Evolutionary conservation across 2,888 invertebrate species (phyloP), one percentile per base, ranked within the genome.

Genomic region (Pasiphila rectangulata): DNA sequence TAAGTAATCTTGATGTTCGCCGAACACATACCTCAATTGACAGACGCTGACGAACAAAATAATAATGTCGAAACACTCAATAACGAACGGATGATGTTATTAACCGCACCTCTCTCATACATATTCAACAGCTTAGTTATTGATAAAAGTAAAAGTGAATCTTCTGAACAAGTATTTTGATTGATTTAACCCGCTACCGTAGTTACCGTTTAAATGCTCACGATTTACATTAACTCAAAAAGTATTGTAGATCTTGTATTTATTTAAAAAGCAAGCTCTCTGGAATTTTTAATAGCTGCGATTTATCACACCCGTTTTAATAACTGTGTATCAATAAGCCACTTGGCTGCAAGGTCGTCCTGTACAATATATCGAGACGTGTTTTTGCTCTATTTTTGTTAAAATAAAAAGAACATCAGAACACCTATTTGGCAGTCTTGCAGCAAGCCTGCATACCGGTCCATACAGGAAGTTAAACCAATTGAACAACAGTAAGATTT

Each of bases 311-410:
- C 72, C 80, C 71, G 70, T 77, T 81, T 80, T 79, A 21, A 21
- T 80, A 76, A 79, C 80, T 74, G 79, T 81, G 78, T 83, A 82
- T 80, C 83, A 77, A 80, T 78, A 79, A 81, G 78, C 75, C 75
- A 80, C 80, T 85, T 75, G 57, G 67, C 67, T 72, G 80, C 87
- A 88, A 88, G 88, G 87, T 81, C 85, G 78, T 60, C 86, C 46
- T 62, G 83, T 83, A 78, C 61, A 83, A 80, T 83, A 75, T 79
- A 74, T 67, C 56, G 69, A 72, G 66, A 72, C 79, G 68, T 57
- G 76, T 83, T 87, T 84, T 83, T 82, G 81, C 79, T 83, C 83
- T 79, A 82, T 87, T 87, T 87, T 79, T 83, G 73, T 82, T 74
- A 59, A 76, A 54, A 79, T 76, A 86, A 85, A 84, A 84, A 82